These are phyloP conservation scores for Drosophila mimetica DNA, from an alignment of 2,888 invertebrate genomes.

Conservation along the genomic window DNA sequence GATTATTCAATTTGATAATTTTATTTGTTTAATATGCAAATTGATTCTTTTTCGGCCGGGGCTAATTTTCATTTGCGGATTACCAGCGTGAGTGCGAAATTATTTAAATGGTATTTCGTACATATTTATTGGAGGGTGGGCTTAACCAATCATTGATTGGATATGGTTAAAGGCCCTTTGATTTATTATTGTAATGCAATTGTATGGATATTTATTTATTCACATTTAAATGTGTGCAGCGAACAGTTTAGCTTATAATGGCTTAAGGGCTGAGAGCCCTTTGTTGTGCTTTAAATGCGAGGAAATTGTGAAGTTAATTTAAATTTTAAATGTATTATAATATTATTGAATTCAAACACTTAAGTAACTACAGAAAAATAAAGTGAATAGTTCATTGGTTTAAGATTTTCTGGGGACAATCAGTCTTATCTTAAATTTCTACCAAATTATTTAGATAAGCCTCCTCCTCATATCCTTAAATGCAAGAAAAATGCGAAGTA, in stretches of 20 bases:
- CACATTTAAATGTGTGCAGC: constrained; percentile 3
- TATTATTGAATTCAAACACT: too few species aligned
- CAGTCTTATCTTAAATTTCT: too few species aligned
- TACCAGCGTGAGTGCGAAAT: constrained; percentile 10
- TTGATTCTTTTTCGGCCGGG: constrained; percentile 22
- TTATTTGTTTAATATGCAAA: constrained; percentile 44
- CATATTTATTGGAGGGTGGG: background rate
- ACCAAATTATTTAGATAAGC: too few species aligned
- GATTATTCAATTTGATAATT: constrained; percentile 52
- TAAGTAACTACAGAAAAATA: too few species aligned
- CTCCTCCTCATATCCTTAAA: too few species aligned
- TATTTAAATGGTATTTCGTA: constrained; percentile 30
- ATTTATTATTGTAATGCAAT: constrained; percentile 34
- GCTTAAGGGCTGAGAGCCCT: background rate
- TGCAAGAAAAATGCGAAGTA: too few species aligned
- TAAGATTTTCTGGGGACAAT: too few species aligned
- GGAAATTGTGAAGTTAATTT: too few species aligned
- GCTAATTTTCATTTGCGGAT: constrained; percentile 47
- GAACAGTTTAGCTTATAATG: constrained; percentile 4
- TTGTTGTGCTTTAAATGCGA: constrained; percentile 1
- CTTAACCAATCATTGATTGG: constrained; percentile 14
- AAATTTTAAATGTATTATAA: too few species aligned
- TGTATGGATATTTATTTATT: constrained; percentile 13
- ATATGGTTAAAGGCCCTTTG: constrained; percentile 16
- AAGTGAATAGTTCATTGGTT: too few species aligned